A percentile compares a stretch with the other conserved stretches of the same genome.
These are phyloP conservation scores for Calidris pygmaea DNA, from an alignment of 2,113 vertebrate genomes.

Conservation along the genomic window DNA sequence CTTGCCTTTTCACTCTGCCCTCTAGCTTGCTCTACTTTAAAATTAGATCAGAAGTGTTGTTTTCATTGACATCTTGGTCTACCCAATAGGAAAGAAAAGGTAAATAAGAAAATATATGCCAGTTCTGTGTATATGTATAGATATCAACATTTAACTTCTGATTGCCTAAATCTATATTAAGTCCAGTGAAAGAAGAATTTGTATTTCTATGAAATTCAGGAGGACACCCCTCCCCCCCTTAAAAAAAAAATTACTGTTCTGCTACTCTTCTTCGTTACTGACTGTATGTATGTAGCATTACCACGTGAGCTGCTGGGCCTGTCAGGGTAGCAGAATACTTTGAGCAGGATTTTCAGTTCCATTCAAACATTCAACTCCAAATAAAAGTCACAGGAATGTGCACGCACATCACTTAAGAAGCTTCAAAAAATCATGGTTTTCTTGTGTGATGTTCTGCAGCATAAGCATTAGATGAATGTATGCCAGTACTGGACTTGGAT, in stretches of 20 bases:
- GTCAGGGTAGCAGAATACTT: background rate
- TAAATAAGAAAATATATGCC: background rate
- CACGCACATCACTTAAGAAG: background rate
- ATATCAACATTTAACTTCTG: background rate
- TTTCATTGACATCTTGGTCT: background rate
- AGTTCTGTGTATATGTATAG: background rate
- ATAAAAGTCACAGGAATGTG: slow-evolving; percentile 15
- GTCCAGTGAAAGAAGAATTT: background rate
- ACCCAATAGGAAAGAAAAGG: background rate
- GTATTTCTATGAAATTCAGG: background rate
- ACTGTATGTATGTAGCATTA: background rate
- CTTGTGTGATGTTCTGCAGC: background rate
- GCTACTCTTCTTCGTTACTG: background rate
- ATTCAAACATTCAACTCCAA: background rate
- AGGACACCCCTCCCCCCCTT: background rate
- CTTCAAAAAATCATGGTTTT: background rate
- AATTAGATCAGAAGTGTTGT: background rate
- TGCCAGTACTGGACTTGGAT: background rate
- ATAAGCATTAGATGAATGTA: background rate
- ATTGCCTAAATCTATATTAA: background rate
- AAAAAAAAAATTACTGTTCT: background rate
- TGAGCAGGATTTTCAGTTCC: background rate
- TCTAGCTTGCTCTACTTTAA: background rate
- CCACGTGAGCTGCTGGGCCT: background rate
- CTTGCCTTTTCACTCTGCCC: background rate